Conservation (phyloP, 2,113 vertebrate species). For the Dasyurus viverrinus region DNA sequence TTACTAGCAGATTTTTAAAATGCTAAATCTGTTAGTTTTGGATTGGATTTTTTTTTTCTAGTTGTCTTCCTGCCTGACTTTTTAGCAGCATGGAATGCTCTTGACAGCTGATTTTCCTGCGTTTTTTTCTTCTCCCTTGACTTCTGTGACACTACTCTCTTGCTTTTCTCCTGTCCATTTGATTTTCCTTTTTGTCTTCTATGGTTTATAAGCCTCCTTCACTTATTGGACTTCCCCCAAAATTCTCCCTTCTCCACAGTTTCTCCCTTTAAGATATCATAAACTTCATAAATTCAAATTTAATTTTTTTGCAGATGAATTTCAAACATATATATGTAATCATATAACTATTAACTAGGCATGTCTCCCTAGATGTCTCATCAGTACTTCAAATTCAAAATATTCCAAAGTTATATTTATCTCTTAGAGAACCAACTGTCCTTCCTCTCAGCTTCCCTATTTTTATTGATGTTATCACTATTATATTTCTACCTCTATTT, state of each 20-base stretch:
- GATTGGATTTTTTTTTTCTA: neutral
- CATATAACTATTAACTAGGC: neutral
- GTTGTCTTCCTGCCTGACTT: neutral
- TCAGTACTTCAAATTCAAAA: neutral
- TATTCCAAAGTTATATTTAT: neutral
- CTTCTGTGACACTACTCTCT: neutral
- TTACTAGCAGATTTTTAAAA: neutral
- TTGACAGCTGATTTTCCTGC: neutral
- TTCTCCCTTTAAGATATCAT: neutral
- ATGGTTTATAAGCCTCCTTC: neutral
- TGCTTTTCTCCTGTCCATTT: neutral
- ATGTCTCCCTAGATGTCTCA: neutral
- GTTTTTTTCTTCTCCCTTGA: neutral
- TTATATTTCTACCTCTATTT: neutral
- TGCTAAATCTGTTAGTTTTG: neutral
- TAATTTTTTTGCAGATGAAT: neutral
- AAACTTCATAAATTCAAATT: neutral
- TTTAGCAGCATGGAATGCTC: neutral
- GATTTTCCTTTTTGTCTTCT: neutral
- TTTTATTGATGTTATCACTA: neutral
- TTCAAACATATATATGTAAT: neutral
- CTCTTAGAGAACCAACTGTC: neutral
- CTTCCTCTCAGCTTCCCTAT: neutral
- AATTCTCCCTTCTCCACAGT: neutral
- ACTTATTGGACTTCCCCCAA: neutral